Percentiles rank a stretch among this genome's conserved stretches.
Evolutionary conservation across 1,140 invertebrate genomes (phyloP).

Genomic region (Apis dorsata): DNA sequence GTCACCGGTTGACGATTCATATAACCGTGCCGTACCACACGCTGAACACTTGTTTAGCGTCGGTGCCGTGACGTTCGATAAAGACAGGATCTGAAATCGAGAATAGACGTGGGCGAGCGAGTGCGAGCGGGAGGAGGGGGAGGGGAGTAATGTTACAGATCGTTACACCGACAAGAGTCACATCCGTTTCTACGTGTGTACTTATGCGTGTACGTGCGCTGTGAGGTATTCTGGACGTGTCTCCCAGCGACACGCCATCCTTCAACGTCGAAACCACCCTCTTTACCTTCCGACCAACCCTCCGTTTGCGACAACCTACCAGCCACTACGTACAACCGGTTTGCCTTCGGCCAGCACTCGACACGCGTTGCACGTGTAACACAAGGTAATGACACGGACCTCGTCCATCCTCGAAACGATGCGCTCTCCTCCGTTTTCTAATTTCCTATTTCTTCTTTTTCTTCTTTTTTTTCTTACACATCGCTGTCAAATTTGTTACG

Average conservation of each 20-base stretch:
- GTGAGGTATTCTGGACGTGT: conserved; percentile 55
- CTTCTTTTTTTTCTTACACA: too few species aligned
- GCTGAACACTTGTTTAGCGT: conserved; percentile 8
- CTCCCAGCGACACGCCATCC: conserved; percentile 59
- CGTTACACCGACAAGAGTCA: conserved; percentile 30
- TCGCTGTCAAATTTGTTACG: too few species aligned
- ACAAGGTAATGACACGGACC: conserved; percentile 35
- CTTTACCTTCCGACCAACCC: conserved; percentile 47
- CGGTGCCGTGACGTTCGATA: conserved; percentile 5
- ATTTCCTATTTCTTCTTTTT: too few species aligned
- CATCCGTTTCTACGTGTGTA: conserved; percentile 28
- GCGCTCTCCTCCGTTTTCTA: too few species aligned
- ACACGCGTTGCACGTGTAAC: conserved; percentile 39
- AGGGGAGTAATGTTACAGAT: background rate
- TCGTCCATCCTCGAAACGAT: background rate
- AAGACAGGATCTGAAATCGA: background rate
- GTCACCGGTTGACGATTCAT: conserved; percentile 12
- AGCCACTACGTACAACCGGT: conserved; percentile 44
- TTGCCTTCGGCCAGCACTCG: conserved; percentile 36
- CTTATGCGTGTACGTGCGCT: conserved; percentile 46
- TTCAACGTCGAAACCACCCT: conserved; percentile 64
- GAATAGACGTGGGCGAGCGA: background rate
- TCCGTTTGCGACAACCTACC: conserved; percentile 35
- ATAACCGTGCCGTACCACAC: background rate
- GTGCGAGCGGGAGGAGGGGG: background rate